These are phyloP conservation scores for Formicarius rufipectus DNA, from an alignment of 2,113 vertebrate species.

Conservation along the genomic window DNA sequence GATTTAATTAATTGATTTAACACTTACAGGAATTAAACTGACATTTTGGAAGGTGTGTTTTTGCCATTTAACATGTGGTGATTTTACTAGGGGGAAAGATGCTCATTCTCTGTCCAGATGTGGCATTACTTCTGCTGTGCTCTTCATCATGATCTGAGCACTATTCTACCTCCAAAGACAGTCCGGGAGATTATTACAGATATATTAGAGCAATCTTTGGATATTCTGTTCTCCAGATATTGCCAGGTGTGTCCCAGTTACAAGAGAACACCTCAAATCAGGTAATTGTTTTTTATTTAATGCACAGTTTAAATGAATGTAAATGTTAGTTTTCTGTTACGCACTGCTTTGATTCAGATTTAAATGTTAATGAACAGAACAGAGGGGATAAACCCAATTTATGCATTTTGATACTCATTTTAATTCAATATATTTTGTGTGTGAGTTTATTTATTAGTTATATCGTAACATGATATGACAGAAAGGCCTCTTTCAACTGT, in stretches of 20 bases:
- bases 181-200: conserved; percentile 85
- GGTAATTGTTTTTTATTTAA: conserved; percentile 75
- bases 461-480: background rate
- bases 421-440: background rate
- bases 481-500: background rate
- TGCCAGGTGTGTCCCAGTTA: conserved; percentile 83
- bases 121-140: conserved; percentile 95
- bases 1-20: conserved; percentile 77
- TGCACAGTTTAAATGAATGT: background rate
- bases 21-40: conserved; percentile 54
- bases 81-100: conserved; percentile 90
- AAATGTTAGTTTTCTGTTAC: background rate
- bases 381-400: background rate
- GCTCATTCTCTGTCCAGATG: conserved; percentile 97
- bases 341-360: background rate
- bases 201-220: conserved; percentile 85
- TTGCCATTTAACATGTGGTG: conserved; percentile 61
- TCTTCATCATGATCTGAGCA: conserved; percentile 90
- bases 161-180: conserved; percentile 76
- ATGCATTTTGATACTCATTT: background rate
- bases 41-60: conserved; percentile 66
- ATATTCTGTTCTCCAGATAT: conserved; percentile 87
- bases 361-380: background rate
- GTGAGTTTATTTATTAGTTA: background rate
- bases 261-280: conserved; percentile 90